Percentiles rank a stretch among this genome's conserved stretches.
Evolutionary conservation across 2,113 vertebrate genomes (phyloP).

Genomic region (Hymenochirus boettgeri): DNA sequence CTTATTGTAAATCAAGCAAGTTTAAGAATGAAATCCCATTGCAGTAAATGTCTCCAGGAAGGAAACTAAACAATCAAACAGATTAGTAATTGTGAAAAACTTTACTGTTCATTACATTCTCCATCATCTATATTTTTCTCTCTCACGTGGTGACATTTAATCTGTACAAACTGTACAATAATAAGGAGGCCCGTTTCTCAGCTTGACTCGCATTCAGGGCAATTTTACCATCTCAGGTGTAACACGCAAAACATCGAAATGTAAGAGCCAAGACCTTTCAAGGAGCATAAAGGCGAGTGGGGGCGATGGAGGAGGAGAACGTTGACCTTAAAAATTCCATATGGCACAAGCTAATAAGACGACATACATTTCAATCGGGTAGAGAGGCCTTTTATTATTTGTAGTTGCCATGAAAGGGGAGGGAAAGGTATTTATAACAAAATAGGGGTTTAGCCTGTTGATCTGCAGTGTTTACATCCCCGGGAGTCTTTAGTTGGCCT

Average conservation of each 20-base stretch:
- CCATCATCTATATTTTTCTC: background rate
- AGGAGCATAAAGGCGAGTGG: conserved; percentile 14
- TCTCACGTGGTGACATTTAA: background rate
- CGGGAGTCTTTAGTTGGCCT: conserved; percentile 32
- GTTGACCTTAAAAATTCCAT: conserved; percentile 45
- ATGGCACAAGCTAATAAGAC: conserved; percentile 51
- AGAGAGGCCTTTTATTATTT: conserved; percentile 52
- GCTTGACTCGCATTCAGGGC: conserved; percentile 19
- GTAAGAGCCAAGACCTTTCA: conserved; percentile 39
- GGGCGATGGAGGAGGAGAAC: too few species aligned
- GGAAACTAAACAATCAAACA: background rate
- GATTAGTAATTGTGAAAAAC: background rate
- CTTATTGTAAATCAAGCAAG: background rate
- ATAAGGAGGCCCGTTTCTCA: conserved; percentile 13
- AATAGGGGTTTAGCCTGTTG: conserved; percentile 47
- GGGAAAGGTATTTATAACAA: conserved; percentile 51
- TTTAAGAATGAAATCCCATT: background rate
- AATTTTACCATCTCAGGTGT: conserved; percentile 19
- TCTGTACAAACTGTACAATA: background rate
- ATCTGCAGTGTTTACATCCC: conserved; percentile 14
- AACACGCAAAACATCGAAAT: conserved; percentile 23
- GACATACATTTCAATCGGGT: conserved; percentile 54
- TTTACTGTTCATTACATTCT: background rate
- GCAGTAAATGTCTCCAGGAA: background rate
- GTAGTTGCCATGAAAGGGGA: conserved; percentile 44